Base-by-base conservation (phyloP, 2,113 vertebrate genomes). In the Leptosomus discolor region DNA sequence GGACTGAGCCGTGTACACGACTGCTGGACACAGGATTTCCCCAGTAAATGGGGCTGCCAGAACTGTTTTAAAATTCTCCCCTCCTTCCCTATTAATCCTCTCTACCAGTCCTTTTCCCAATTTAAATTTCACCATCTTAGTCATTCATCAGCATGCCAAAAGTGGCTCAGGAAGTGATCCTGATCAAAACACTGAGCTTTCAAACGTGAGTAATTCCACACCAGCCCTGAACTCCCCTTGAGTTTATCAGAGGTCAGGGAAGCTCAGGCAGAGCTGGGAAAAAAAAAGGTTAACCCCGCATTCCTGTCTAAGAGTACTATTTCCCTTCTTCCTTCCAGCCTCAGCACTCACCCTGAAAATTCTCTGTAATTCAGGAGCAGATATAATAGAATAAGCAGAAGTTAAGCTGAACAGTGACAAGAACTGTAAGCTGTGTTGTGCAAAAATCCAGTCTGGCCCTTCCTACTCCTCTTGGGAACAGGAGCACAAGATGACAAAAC, bases 201-300 rank as follows among this genome's bases (percentile, higher is more conserved):
- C 91, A 92, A 70, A 71, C 6, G 29, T 27, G 64, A 81, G 53
- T 39, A 94, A 95, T 92, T 93, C 93, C 88, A 87, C 34, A 65
- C 8, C 56, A 39, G 36, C 16, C 45, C 76, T 73, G 69, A 81
- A 78, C 58, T 64, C 48, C 68, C 50, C 79, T 76, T 0, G 20
- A 83, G 86, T 92, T 96, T 95, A 94, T 67, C 80, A 80, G 81
- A 91, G 95, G 95, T 94, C 96, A 97, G 86, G 74, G 81, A 84
- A 89, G 78, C 24, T 8, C 29, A 76, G 56, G 68, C 76, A 87
- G 91, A 92, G 83, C 17, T 36, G 37, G 36, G 36, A 63, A 95
- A 37, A 36, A 58, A 79, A 92, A 83, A 51, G 77, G 88, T 91
- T 88, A 88, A 94, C 74, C 46, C 37, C 84, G 45, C 88, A 93